These are phyloP conservation scores for Caenorhabditis wallacei DNA, from an alignment of 2,888 invertebrate genomes.

Conservation along the genomic window DNA sequence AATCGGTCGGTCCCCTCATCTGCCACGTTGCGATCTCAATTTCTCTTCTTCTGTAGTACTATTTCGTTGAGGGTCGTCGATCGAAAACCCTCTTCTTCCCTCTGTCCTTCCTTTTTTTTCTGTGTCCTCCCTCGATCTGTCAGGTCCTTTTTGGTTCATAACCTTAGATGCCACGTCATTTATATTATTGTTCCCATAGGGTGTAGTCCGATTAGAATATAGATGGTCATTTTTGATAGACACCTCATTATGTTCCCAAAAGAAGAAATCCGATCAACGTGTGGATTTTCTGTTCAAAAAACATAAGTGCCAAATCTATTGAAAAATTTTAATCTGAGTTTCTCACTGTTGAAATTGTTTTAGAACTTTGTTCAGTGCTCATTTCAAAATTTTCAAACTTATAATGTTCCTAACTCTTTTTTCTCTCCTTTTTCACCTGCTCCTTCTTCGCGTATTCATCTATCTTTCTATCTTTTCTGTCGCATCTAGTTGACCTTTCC, in stretches of 20 bases:
- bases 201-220: not conserved
- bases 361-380: too few relatives aligned
- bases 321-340: too few relatives aligned
- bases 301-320: too few relatives aligned
- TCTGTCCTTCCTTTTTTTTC: constrained; percentile 28
- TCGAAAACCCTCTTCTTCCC: constrained; percentile 47
- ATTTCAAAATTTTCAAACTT: too few relatives aligned
- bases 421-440: not conserved
- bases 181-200: not conserved
- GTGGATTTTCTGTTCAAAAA: too few relatives aligned
- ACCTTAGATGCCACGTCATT: constrained; percentile 40
- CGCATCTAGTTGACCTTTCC: not conserved
- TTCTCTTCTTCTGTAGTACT: constrained; percentile 25
- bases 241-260: not conserved
- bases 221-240: not conserved
- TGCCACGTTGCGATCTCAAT: constrained; percentile 49
- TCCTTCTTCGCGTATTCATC: not conserved
- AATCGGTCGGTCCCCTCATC: constrained; percentile 58
- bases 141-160: constrained; percentile 31
- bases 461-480: not conserved
- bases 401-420: too few relatives aligned
- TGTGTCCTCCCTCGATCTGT: constrained; percentile 39
- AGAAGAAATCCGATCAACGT: not conserved
- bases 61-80: constrained; percentile 42
- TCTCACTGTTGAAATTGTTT: too few relatives aligned